A percentile compares a stretch with the other conserved stretches of the same genome.
phyloP scores from a whole-genome alignment of 1,140 invertebrate species.

The Chionoecetes opilio region DNA sequence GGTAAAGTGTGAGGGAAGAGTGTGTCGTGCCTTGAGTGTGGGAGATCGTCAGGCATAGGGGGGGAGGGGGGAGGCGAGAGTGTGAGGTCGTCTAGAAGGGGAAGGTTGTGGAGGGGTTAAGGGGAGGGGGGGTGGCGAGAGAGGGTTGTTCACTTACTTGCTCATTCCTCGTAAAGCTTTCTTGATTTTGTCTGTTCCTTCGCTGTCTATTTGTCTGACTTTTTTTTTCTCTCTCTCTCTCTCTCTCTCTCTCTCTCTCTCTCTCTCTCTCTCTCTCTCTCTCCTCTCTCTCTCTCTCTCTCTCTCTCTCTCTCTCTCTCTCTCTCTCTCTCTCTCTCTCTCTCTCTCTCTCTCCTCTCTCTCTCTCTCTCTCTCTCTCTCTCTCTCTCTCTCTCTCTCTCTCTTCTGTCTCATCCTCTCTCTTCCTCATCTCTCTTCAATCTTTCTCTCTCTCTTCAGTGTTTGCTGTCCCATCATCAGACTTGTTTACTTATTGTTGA shows the following conservation, averaged over 20 bases:
- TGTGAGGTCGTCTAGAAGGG: no score
- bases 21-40: background rate
- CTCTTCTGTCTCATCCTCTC: background rate
- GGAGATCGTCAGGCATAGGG: background rate
- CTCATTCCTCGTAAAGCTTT: background rate
- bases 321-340: background rate
- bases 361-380: constrained; percentile 27
- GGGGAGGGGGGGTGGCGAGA: no score
- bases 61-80: no score
- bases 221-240: background rate
- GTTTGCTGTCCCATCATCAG: no score
- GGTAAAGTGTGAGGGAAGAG: background rate
- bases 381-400: constrained; percentile 27
- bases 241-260: background rate
- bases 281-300: constrained; percentile 21
- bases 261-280: background rate
- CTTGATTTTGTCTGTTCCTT: no score
- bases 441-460: background rate
- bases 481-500: background rate
- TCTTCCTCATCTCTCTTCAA: background rate
- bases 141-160: no score
- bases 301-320: background rate
- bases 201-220: no score
- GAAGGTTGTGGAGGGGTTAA: no score
- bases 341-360: background rate